These are phyloP conservation scores for Apostichopus parvimensis DNA, from an alignment of 35 echinoderm and acorn worm genomes.

Conservation along the genomic window DNA sequence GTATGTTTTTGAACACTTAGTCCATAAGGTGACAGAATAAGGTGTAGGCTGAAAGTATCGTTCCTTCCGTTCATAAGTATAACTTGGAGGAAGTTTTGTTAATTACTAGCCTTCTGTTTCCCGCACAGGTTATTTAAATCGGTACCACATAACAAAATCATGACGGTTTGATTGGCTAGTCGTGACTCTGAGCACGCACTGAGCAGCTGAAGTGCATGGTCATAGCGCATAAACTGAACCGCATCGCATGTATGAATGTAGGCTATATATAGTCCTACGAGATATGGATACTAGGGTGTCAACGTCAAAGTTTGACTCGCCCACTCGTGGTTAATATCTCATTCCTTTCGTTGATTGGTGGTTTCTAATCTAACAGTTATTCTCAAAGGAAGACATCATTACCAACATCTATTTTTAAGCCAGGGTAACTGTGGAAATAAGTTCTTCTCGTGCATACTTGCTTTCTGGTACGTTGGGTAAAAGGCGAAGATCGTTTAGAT, in stretches of 20 bases:
- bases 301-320: neutral
- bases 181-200: neutral
- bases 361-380: neutral
- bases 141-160: neutral
- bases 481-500: neutral
- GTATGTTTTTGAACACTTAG: neutral
- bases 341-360: neutral
- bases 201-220: neutral
- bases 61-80: neutral
- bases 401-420: neutral
- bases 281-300: neutral
- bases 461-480: neutral
- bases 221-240: neutral
- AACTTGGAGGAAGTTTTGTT: neutral
- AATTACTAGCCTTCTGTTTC: neutral
- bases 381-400: neutral
- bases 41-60: neutral
- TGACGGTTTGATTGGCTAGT: neutral
- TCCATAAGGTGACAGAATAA: too few species aligned
- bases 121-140: neutral
- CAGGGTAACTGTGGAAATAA: neutral
- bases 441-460: neutral
- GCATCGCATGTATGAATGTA: neutral
- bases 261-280: neutral
- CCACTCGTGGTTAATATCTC: neutral